Evolutionary conservation across 2,113 vertebrate species (phyloP), one percentile per base, ranked within the genome.

Genomic region (Phalacrocorax carbo): DNA sequence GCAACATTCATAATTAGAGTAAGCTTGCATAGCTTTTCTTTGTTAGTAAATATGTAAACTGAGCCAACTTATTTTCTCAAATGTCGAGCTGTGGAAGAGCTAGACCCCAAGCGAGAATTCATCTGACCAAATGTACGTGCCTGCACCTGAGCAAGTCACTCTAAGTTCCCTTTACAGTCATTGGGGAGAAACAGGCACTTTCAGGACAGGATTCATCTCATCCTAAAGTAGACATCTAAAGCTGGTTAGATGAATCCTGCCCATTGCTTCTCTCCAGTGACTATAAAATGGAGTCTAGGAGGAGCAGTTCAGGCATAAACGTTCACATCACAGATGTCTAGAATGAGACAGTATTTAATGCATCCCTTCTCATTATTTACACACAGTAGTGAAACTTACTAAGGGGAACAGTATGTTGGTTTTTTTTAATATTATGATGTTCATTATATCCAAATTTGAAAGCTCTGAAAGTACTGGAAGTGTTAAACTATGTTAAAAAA

Each of bases 291-390:
- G 34, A 61, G 62, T 40, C 96, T 58, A 82, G 75, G 73, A 96
- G 94, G 89, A 92, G 91, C 78, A 93, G 21, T 96, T 94, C 62
- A 87, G 87, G 54, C 46, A 1, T 2, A 96, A 84, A 72, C 21
- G 11, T 85, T 88, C 85, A 52, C 85, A 76, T 79, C 75, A 82
- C 34, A 49, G n/a, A 95, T 89, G 73, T 71, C 91, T 93, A 40
- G 89, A 87, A 61, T 80, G 58, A 94, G 88, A 62, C 6, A 64
- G 40, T 58, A 86, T 72, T 94, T 93, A 95, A 88, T 72, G 93
- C 78, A 44, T 76, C 48, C 88, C 40, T 93, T 91, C 93, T 96
- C 69, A 79, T 96, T 94, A 96, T 90, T 97, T 96, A 96, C 93
- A 94, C 82, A 30, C 46, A 83, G 55, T 9, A 70, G 60, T 88